phyloP scores from a whole-genome alignment of 2,888 invertebrate species.

The Carcina quercana region DNA sequence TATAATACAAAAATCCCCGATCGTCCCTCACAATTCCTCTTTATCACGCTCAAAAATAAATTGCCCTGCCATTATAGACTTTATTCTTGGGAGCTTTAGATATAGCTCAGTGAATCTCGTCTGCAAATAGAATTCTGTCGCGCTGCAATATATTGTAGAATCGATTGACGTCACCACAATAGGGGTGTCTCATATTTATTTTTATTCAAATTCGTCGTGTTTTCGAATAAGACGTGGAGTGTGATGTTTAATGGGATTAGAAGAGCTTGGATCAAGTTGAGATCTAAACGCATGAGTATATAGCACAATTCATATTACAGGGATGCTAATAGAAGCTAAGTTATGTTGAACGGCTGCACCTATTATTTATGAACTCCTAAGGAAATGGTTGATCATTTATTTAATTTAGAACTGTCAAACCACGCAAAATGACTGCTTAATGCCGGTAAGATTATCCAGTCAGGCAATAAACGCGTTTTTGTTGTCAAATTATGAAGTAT shows the following conservation, averaged over 20 bases:
- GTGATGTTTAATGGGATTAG: conserved; percentile 40
- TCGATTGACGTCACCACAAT: conserved; percentile 62
- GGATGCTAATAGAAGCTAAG: too few species aligned
- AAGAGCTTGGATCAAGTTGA: conserved; percentile 36
- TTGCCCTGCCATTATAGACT: conserved; percentile 41
- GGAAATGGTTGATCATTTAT: too few species aligned
- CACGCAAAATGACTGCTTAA: too few species aligned
- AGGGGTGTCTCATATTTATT: conserved; percentile 59
- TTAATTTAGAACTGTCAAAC: too few species aligned
- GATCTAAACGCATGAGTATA: too few species aligned
- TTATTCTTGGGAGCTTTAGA: conserved; percentile 30
- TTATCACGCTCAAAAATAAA: conserved; percentile 28
- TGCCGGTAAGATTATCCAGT: too few species aligned
- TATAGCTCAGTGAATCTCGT: conserved; percentile 15
- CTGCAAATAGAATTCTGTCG: conserved; percentile 28
- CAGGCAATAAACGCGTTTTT: too few species aligned
- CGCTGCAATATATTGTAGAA: conserved; percentile 62
- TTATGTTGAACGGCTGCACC: too few species aligned
- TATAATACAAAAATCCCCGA: conserved; percentile 66
- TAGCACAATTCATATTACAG: too few species aligned
- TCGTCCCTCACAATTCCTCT: conserved; percentile 55
- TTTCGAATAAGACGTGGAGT: conserved; percentile 52
- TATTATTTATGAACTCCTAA: too few species aligned
- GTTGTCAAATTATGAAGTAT: too few species aligned
- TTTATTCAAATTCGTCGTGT: conserved; percentile 54